These are phyloP conservation scores for Hololepta plana DNA, from an alignment of 2,888 invertebrate species.

Conservation along the genomic window DNA sequence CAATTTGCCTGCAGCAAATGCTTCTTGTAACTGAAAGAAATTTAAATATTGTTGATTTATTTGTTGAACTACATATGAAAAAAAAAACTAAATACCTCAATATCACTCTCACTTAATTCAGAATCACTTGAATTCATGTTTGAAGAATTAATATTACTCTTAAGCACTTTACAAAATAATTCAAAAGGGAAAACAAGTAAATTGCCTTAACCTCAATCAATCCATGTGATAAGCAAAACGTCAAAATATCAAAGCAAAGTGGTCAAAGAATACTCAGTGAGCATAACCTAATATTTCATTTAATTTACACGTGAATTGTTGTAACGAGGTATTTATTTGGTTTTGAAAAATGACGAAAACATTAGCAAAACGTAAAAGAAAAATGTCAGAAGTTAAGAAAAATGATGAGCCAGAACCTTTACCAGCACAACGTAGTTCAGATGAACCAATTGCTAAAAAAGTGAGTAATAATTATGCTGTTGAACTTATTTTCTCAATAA, in stretches of 20 bases:
- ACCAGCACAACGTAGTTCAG: slow-evolving; percentile 47
- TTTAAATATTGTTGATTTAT: no score
- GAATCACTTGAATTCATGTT: slow-evolving; percentile 15
- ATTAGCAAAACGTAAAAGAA: slow-evolving; percentile 8
- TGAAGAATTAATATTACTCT: slow-evolving; percentile 7
- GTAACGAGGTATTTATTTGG: no score
- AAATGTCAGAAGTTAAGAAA: slow-evolving; percentile 22
- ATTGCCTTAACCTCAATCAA: no score
- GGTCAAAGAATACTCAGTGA: neutral
- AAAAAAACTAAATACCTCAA: no score
- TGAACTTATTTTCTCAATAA: neutral
- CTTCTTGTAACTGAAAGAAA: slow-evolving; percentile 75
- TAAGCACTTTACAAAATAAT: no score
- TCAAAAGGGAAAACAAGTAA: no score
- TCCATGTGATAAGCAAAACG: no score
- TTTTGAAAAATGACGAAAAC: slow-evolving; percentile 13
- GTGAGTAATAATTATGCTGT: slow-evolving; percentile 25
- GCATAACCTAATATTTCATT: no score
- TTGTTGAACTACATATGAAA: no score
- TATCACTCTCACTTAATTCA: slow-evolving; percentile 18
- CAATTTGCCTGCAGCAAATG: slow-evolving; percentile 66
- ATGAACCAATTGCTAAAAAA: slow-evolving; percentile 52
- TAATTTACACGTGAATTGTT: no score
- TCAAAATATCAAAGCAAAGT: no score
- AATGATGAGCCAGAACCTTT: slow-evolving; percentile 24